Base-by-base conservation (phyloP, 2,113 vertebrate genomes). In the Chionis minor region DNA sequence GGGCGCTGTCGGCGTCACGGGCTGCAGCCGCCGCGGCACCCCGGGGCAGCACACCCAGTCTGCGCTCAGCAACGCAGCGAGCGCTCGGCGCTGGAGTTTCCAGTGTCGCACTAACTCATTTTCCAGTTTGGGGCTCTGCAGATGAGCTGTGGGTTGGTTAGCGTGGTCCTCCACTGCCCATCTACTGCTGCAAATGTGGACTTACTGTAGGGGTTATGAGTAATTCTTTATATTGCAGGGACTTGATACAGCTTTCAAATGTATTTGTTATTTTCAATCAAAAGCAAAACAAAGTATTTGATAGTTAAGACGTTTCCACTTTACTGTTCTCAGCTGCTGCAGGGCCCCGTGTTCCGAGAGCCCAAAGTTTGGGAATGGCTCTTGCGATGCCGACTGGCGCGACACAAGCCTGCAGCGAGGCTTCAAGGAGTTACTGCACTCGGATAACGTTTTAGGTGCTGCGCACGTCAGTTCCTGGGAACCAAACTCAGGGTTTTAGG, bases 1-100 rank as follows among this genome's bases (percentile, higher is more conserved):
- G 12, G 2, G 19, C 2, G 1, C 4, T 21, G 4, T 1, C 28
- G 7, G 18, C 7, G 1, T 49, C 70, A 6, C 3, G 13, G 89
- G 38, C 47, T 28, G 63, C 56, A 6, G 70, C 77, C 0, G 9
- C 27, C 3, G 10, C 1, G 4, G 55, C 6, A 5, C 22, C 44
- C 14, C 2, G 26, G 28, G 14, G 32, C 70, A 33, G 26, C 55
- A 3, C 7, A 3, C 14, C n/a, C 52, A 27, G 2, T 17, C n/a
- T 0, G 0, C 0, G 2, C 51, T 32, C 52, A 9, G 79, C 33
- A 12, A 6, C 10, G 79, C 65, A 24, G 42, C 2, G 1, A 24
- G 66, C 5, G 0, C 45, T 58, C 33, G 0, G 16, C 2, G 0
- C 44, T 14, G 62, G 49, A 15, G 49, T 33, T 52, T 12, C 52